These are phyloP conservation scores for Pristionchus entomophagus DNA, from an alignment of 2,888 invertebrate species.

Conservation along the genomic window DNA sequence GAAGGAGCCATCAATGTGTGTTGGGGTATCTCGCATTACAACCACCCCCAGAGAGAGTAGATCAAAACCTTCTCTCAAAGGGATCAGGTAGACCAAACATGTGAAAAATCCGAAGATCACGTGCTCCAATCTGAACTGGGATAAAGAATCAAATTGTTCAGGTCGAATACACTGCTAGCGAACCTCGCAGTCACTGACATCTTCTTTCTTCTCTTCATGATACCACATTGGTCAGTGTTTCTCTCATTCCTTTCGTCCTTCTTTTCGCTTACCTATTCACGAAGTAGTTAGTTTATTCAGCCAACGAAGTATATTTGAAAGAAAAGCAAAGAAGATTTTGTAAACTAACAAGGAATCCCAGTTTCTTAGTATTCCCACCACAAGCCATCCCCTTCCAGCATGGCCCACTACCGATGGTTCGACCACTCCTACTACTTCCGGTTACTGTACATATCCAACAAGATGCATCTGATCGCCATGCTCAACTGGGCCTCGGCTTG, in stretches of 20 bases:
- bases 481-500: conserved; percentile 73
- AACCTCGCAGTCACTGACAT: conserved; percentile 73
- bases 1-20: background rate
- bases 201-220: conserved; percentile 69
- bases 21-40: conserved; percentile 4
- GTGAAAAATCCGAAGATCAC: background rate
- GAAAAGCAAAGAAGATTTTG: too few species aligned
- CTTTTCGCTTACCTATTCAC: too few species aligned
- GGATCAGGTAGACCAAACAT: background rate
- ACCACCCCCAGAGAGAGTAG: background rate
- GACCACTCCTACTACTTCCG: conserved; percentile 68
- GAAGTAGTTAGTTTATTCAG: too few species aligned
- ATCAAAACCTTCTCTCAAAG: background rate
- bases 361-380: too few species aligned
- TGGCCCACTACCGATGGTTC: conserved; percentile 71
- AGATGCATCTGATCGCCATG: conserved; percentile 69
- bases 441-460: conserved; percentile 66
- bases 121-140: background rate
- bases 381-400: background rate
- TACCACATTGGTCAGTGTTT: conserved; percentile 64
- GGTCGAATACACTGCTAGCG: conserved; percentile 71
- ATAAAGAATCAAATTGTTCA: conserved; percentile 51
- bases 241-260: background rate
- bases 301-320: too few species aligned
- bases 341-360: too few species aligned